Base-by-base conservation (phyloP, 2,888 invertebrate species). In the Aphodius sticticus region DNA sequence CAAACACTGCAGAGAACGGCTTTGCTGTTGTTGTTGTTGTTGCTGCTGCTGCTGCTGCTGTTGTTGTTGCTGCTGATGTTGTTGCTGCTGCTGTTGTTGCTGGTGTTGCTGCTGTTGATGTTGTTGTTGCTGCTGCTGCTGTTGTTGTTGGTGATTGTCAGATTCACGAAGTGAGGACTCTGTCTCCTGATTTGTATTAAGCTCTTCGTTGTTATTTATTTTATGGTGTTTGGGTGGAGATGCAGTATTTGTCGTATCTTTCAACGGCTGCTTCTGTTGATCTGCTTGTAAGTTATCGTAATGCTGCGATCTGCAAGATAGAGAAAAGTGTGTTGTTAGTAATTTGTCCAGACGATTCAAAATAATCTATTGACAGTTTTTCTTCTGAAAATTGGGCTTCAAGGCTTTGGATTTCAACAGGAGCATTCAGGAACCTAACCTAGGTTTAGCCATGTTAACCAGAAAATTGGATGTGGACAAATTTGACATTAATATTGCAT, bases 1-100 rank as follows among this genome's bases (percentile, higher is more conserved):
- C 82, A 94, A 88, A 85, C 94, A 94, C 92, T 94, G 94, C 77
- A 94, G 86, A 0, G 92, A 92, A 70, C 92, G 85, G 84, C 90
- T 90, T 15, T 86, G 86, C 35, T 86, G 83, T 76, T 82, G 83
- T 36, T 83, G 82, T 16, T 82, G 81, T 1, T 78, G 77, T 83
- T 89, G 89, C 79, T 88, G 88, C 81, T 87, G 81, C 53, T 83
- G 83, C 77, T 81, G 82, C 81, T 86, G 89, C 76, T 89, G 89
- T 77, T 89, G 89, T 72, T 86, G 86, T 72, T 86, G 86, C 9
- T 87, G 86, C 37, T 87, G 87, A 15, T 87, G 86, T 78, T 88
- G 87, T 81, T 79, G 87, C 84, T 82, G 83, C 80, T 85, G 83
- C 84, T 87, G 88, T 75, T 86, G 87, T 16, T 78, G 81, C 36